Evolutionary conservation across 92 coral and sea anemone species (phyloP).

Genomic region (Muricea muricata): DNA sequence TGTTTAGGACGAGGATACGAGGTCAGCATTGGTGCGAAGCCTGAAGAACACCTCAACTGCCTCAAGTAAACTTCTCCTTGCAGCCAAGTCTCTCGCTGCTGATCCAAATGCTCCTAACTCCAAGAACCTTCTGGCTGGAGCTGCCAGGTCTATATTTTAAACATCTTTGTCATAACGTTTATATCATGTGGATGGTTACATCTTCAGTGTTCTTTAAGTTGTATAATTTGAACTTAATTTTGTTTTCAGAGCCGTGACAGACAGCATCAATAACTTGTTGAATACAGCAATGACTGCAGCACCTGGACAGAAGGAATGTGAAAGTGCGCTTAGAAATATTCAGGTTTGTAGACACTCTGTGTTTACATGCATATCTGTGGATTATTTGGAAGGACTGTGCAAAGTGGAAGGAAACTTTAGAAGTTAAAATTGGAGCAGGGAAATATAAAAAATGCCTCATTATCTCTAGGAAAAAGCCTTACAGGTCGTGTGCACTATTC

Average conservation of each 20-base stretch:
- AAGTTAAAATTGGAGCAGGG: too few relatives aligned
- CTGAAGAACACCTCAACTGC: slow-evolving; percentile 96
- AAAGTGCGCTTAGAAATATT: slow-evolving; percentile 90
- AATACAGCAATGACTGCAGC: slow-evolving; percentile 99
- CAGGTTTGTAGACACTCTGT: slow-evolving; percentile 65
- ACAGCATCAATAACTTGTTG: slow-evolving; percentile 91
- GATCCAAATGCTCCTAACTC: slow-evolving; percentile 99
- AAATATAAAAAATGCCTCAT: too few relatives aligned
- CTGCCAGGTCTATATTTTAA: slow-evolving; percentile 80
- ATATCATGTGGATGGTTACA: background rate
- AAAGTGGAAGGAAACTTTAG: too few relatives aligned
- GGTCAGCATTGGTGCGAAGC: slow-evolving; percentile 85
- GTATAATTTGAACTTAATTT: too few relatives aligned
- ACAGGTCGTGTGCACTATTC: too few relatives aligned
- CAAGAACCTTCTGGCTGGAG: slow-evolving; percentile 91
- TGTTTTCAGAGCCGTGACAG: slow-evolving; percentile 95
- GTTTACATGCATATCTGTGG: background rate
- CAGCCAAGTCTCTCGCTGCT: slow-evolving; percentile 96
- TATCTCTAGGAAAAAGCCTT: too few relatives aligned
- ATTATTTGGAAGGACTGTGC: too few relatives aligned
- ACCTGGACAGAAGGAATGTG: slow-evolving; percentile 99
- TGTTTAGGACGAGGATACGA: slow-evolving; percentile 83
- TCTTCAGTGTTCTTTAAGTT: too few relatives aligned
- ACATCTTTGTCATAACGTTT: background rate
- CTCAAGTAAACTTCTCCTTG: slow-evolving; percentile 93